Conservation (phyloP, 2,888 invertebrate species). For the Lomographa bimaculata region DNA sequence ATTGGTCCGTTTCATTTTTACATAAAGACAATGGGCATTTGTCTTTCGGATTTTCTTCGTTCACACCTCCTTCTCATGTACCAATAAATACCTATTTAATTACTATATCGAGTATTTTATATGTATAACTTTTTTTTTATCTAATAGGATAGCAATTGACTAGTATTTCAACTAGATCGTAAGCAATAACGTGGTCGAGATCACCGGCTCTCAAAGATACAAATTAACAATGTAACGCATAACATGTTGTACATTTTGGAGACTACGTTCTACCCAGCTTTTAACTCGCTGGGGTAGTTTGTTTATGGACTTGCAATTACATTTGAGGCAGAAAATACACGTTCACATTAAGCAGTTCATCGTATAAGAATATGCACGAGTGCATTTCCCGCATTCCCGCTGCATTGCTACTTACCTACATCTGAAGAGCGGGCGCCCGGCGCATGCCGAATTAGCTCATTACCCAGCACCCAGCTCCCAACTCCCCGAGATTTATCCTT, state of each 20-base stretch:
- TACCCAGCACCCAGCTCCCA: slow-evolving; percentile 50
- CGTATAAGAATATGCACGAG: slow-evolving; percentile 30
- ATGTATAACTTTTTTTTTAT: too few species aligned
- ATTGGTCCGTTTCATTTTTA: slow-evolving; percentile 66
- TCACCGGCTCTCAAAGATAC: too few species aligned
- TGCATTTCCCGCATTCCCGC: slow-evolving; percentile 50
- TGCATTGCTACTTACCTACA: slow-evolving; percentile 43
- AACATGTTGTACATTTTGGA: too few species aligned
- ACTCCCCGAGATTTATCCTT: slow-evolving; percentile 54
- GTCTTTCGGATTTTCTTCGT: slow-evolving; percentile 46
- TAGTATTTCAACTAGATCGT: too few species aligned
- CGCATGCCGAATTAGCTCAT: slow-evolving; percentile 72
- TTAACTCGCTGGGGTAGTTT: too few species aligned
- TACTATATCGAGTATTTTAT: too few species aligned
- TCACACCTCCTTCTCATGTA: slow-evolving; percentile 22
- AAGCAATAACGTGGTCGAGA: too few species aligned
- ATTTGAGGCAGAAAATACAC: not conserved
- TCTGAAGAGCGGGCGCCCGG: slow-evolving; percentile 37
- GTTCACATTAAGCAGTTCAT: slow-evolving; percentile 1
- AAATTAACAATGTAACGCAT: too few species aligned
- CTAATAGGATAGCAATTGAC: too few species aligned
- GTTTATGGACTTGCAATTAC: too few species aligned
- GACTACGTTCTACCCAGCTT: too few species aligned
- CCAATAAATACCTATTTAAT: not conserved
- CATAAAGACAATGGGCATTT: slow-evolving; percentile 67